These are phyloP conservation scores for Hipparchia semele DNA, from an alignment of 2,888 invertebrate species.

Conservation along the genomic window DNA sequence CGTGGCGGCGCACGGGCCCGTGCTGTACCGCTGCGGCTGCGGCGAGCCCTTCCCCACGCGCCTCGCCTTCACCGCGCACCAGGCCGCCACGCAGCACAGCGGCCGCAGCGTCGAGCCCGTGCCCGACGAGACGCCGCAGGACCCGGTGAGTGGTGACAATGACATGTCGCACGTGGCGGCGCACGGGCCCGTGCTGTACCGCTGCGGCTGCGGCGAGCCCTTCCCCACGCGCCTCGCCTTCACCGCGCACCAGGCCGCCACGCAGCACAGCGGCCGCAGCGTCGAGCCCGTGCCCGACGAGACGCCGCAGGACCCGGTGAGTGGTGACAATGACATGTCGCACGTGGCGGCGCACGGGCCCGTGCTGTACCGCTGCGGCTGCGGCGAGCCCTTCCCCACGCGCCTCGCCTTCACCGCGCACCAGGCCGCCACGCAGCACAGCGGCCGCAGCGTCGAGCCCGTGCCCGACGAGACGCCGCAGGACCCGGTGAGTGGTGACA, in stretches of 20 bases:
- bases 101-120: conserved; percentile 70
- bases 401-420: no score
- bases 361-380: conserved; percentile 84
- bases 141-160: conserved; percentile 46
- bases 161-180: conserved; percentile 83
- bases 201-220: conserved; percentile 80
- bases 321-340: conserved; percentile 72
- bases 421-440: no score
- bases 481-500: no score
- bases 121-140: conserved; percentile 26
- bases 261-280: conserved; percentile 79
- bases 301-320: background rate
- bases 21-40: conserved; percentile 85
- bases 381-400: no score
- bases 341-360: conserved; percentile 85
- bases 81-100: conserved; percentile 76
- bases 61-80: conserved; percentile 82
- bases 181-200: conserved; percentile 84
- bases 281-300: conserved; percentile 48
- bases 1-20: conserved; percentile 84
- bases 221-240: conserved; percentile 71
- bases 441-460: no score
- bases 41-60: conserved; percentile 72
- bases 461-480: no score
- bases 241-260: conserved; percentile 82